Base-by-base conservation (phyloP, 1,140 invertebrate species). In the Forficula auricularia region DNA sequence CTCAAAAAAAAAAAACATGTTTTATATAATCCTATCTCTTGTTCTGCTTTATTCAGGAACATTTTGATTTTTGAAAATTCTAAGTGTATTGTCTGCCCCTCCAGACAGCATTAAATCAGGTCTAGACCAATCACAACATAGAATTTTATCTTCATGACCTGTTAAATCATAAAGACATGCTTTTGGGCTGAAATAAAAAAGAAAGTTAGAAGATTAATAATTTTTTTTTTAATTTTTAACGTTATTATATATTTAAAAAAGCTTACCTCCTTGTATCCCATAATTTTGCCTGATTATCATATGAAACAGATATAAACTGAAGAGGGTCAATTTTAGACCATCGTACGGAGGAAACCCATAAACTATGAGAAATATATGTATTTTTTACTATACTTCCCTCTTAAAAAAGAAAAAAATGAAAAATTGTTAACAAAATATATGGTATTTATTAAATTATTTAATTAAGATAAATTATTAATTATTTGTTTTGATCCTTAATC, bases 61-160 rank as follows among this genome's bases (percentile, higher is more conserved):
- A 44, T 57, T 49, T 43, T 72, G 72, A 0, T 77, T 67, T 61
- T 81, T 79, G 53, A 87, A 98, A 52, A 95, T 79, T 58, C 92
- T 81, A 14, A 97, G 66, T 19, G 86, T 82, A 59, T 92, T 94
- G 61, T 98, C 95, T 19, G 86, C 76, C 6, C 86, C 83, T 14
- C 92, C 95, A 42, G 89, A 96, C 30, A 94, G 66, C 40, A 98
- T 79, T 22, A 82, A 70, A 34, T 79, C 66, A 0, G 79, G 74
- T 63, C 88, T 78, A 2, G 85, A 80, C 94, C 95, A 98, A 63
- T 95, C 86, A 52, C 86, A 86, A 54, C 82, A 79, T 16, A 98
- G 65, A 2, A 97, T 79, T 66, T 94, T 95, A 49, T 96, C 92
- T 52, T 86, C 79, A 57, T 98, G 95, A 0, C 92, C 94, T 43